A percentile compares a stretch with the other conserved stretches of the same genome.
phyloP scores from a whole-genome alignment of 2,797 vertebrate genomes.

The Mallotus villosus region DNA sequence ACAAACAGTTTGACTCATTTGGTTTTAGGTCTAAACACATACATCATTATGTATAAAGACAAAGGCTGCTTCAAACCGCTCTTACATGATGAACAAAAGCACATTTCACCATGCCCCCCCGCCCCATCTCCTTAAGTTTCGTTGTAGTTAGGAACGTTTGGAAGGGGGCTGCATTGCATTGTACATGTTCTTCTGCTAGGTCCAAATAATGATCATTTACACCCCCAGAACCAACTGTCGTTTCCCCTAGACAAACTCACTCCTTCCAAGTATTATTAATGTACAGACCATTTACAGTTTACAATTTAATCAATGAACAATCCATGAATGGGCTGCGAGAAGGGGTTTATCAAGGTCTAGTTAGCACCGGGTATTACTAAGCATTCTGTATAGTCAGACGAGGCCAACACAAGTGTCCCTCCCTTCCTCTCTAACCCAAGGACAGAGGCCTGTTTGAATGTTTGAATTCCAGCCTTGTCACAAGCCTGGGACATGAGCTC shows the following conservation, averaged over 20 bases:
- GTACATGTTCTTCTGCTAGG: neutral
- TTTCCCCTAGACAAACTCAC: neutral
- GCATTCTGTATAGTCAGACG: neutral
- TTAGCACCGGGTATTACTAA: neutral
- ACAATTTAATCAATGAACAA: too few relatives aligned
- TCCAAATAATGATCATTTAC: neutral
- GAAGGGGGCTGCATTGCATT: neutral
- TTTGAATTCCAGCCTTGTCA: neutral
- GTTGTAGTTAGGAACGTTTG: too few relatives aligned
- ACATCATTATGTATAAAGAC: slow-evolving; percentile 51
- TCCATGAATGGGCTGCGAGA: neutral
- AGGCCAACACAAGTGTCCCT: neutral
- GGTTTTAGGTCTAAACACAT: slow-evolving; percentile 29
- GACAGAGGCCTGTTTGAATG: neutral
- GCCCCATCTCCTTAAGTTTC: neutral
- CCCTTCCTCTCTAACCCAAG: neutral
- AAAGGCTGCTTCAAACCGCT: slow-evolving; percentile 23
- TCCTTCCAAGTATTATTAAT: neutral
- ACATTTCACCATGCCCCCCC: neutral
- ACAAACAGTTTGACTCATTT: slow-evolving; percentile 29
- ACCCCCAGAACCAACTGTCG: too few relatives aligned
- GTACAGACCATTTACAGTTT: too few relatives aligned
- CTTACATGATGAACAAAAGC: neutral
- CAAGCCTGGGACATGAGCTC: neutral
- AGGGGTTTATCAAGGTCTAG: neutral